These are phyloP conservation scores for Drosophila multiciliata DNA, from an alignment of 2,888 invertebrate species.

Conservation along the genomic window DNA sequence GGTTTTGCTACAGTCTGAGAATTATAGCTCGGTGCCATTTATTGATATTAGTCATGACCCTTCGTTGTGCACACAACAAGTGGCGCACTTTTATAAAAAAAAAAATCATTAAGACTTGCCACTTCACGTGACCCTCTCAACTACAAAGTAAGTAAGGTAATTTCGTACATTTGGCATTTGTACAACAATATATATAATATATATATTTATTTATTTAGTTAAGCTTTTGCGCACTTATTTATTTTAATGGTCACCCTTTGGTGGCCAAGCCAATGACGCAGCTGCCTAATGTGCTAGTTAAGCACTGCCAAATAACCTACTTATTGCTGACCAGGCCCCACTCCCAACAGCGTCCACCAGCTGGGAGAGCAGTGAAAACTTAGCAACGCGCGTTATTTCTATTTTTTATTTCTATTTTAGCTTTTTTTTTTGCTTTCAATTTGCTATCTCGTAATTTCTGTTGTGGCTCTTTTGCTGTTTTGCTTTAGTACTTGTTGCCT, in stretches of 20 bases:
- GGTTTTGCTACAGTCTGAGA: neutral
- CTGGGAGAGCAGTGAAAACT: slow-evolving; percentile 54
- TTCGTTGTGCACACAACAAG: slow-evolving; percentile 27
- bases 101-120: slow-evolving; percentile 13
- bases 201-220: slow-evolving; percentile 37
- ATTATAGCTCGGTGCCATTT: neutral
- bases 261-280: slow-evolving; percentile 57
- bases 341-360: neutral
- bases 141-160: slow-evolving; percentile 14
- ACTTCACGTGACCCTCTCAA: slow-evolving; percentile 25
- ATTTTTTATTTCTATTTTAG: slow-evolving; percentile 42
- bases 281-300: slow-evolving; percentile 66
- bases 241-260: slow-evolving; percentile 40
- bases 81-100: slow-evolving; percentile 24
- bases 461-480: slow-evolving; percentile 7
- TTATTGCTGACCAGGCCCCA: slow-evolving; percentile 43
- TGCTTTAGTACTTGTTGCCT: slow-evolving; percentile 23
- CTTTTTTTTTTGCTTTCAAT: neutral
- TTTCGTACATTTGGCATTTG: slow-evolving; percentile 27
- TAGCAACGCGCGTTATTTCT: slow-evolving; percentile 69
- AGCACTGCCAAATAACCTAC: slow-evolving; percentile 77
- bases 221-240: slow-evolving; percentile 37
- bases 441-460: slow-evolving; percentile 21
- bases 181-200: slow-evolving; percentile 16
- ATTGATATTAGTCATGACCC: slow-evolving; percentile 8